phyloP scores from a whole-genome alignment of 2,113 vertebrate genomes.

The Rhinolophus sinicus region DNA sequence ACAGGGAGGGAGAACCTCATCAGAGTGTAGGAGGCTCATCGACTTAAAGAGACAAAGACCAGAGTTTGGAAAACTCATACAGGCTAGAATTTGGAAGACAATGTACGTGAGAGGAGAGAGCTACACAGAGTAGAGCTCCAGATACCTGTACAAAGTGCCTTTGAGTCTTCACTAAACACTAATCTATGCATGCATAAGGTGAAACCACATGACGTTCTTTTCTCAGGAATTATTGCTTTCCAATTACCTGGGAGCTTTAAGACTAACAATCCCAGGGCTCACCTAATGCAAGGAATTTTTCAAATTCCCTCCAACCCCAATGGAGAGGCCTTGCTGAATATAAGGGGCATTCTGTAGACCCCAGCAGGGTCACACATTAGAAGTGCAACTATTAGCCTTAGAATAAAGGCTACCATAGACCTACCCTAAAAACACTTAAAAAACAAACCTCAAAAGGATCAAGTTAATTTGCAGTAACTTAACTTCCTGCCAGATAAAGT shows the following conservation, averaged over 20 bases:
- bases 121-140: background rate
- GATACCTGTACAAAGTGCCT: background rate
- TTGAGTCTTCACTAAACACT: background rate
- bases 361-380: background rate
- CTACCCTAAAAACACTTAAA: background rate
- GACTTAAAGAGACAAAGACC: background rate
- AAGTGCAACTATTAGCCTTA: background rate
- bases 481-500: background rate
- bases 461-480: background rate
- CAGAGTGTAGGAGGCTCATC: background rate
- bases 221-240: too few species aligned
- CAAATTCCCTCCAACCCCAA: background rate
- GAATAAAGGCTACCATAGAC: background rate
- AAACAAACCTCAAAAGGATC: background rate
- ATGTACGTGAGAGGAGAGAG: background rate
- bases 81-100: background rate
- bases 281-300: background rate
- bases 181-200: background rate
- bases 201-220: background rate
- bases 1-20: background rate
- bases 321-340: background rate
- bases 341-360: background rate
- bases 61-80: background rate
- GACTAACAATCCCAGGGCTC: background rate
- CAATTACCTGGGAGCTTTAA: background rate